Base-by-base conservation (phyloP, 35 echinoderm and acorn worm genomes). In the Apostichopus japonicus region DNA sequence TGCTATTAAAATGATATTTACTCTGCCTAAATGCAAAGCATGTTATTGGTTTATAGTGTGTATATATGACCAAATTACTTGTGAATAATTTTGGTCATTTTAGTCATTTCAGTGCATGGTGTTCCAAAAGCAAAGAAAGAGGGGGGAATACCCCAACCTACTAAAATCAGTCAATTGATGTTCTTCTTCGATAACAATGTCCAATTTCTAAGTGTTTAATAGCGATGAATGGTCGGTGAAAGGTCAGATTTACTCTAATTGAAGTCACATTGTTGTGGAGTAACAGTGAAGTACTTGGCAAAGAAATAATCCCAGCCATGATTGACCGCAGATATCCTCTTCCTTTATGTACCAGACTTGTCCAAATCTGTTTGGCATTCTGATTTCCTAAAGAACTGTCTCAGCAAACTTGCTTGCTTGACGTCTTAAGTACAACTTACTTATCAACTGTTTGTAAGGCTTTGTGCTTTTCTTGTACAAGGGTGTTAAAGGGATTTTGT, bases 361-460 rank as follows among this genome's bases (percentile, higher is more conserved):
- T 83, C 54, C 79, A 83, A 83, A 83, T 83, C 79, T 83, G 79
- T 83, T 55, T 83, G 79, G 11, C 79, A 83, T 83, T 83, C 52
- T 83, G 79, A 83, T 83, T 83, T 83, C 6, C 79, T 55, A 9
- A 33, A 17, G 21, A 83, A 55, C 54, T 52, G 33, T 55, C 79
- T 83, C 54, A 83, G 9, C 51, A 83, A 54, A 10, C 63, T 11
- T 83, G 79, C 79, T 54, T 83, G 79, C 54, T 83, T 33, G 79
- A 19, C 44, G 79, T 83, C 24, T 83, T 83, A 83, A 83, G 33
- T 53, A 67, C 63, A 83, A 83, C 25, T 44, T 52, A 33, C 51
- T 83, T 82, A 82, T 65, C 62, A 83, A 16, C 54, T 24, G 79
- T 55, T 24, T 33, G 33, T 83, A 53, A n/a, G 51, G 44, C 6